Base-by-base conservation (phyloP, 2,888 invertebrate genomes). In the Elgonia sp. region DNA sequence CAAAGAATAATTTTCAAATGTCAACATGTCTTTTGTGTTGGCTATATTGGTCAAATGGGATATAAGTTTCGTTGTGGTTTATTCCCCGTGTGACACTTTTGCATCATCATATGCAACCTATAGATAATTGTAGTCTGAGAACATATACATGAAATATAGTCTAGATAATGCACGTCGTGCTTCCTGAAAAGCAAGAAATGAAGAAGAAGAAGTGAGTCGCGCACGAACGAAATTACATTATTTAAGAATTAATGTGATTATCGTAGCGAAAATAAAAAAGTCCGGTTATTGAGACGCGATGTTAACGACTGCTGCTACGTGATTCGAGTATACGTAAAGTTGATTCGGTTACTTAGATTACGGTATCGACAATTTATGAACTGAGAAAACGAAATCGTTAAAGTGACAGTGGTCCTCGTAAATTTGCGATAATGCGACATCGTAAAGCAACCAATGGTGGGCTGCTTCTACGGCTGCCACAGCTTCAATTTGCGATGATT, bases 121-220 rank as follows among this genome's bases (percentile, higher is more conserved):
- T 73, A 73, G 81, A 82, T 82, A 82, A 82, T 82, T 73, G 81
- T 55, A 12, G 81, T n/a, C 14, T 46, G 57, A 37, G 55, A 82
- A 73, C 73, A 42, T 73, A 62, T 39, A 29, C 29, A 60, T 73
- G 55, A 53, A 73, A 65, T 39, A 77, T 77, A 53, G 14, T 20
- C 29, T 60, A 63, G 63, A 55, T 21, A 67, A 65, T 77, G 16
- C 20, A 18, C 20, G 18, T 10, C 8, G 62, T n/a, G 65, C 53
- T 65, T 65, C 20, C 65, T 65, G 55, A 65, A 76, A 63, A 53
- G 39, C 63, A 63, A n/a, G 63, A 16, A 37, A 63, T 39, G n/a
- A 21, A 53, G 7, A 53, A 53, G 39, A 18, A 65, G 18, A 5
- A 65, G 20, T 21, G 57, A 20, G 57, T 9, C 57, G 46, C 1